These are phyloP conservation scores for Hirtodrosophila duncani DNA, from an alignment of 2,888 invertebrate species.

Conservation along the genomic window DNA sequence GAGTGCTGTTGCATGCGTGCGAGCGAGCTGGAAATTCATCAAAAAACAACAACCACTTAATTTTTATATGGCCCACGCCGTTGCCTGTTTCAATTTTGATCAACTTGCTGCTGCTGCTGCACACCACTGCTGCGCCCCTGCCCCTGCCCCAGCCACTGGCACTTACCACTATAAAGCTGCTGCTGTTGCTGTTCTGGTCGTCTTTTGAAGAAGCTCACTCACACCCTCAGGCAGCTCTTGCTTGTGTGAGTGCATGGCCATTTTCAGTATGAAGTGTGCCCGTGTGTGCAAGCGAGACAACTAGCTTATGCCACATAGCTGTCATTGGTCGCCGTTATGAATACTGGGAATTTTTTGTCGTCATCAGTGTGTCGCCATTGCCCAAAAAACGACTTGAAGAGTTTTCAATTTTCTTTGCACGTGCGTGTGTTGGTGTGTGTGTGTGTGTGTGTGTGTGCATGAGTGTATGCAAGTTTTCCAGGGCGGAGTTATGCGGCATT, in stretches of 20 bases:
- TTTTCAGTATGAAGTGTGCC: slow-evolving; percentile 61
- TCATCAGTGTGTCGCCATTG: slow-evolving; percentile 51
- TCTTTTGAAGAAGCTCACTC: too few relatives aligned
- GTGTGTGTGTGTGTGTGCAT: slow-evolving; percentile 12
- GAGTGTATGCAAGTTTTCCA: slow-evolving; percentile 45
- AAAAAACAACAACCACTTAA: slow-evolving; percentile 68
- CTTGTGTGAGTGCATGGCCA: slow-evolving; percentile 36
- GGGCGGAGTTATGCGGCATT: slow-evolving; percentile 76
- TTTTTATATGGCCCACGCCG: slow-evolving; percentile 62
- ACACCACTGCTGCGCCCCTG: background rate
- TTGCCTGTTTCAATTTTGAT: slow-evolving; percentile 68
- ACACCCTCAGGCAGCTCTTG: too few relatives aligned
- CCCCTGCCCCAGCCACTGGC: slow-evolving; percentile 3
- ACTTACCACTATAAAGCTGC: slow-evolving; percentile 1
- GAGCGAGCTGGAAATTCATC: slow-evolving; percentile 75
- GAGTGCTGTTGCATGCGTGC: slow-evolving; percentile 25
- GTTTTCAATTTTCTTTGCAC: slow-evolving; percentile 65
- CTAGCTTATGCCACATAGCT: slow-evolving; percentile 23
- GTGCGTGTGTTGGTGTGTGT: slow-evolving; percentile 5
- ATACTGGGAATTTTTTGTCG: slow-evolving; percentile 63
- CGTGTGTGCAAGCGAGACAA: slow-evolving; percentile 45
- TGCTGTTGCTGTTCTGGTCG: slow-evolving; percentile 20
- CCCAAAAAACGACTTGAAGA: slow-evolving; percentile 62
- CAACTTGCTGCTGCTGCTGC: slow-evolving; percentile 47
- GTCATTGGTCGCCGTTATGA: slow-evolving; percentile 49